Conservation (phyloP, 2,797 vertebrate genomes). For the Dromococcyx pavoninus region DNA sequence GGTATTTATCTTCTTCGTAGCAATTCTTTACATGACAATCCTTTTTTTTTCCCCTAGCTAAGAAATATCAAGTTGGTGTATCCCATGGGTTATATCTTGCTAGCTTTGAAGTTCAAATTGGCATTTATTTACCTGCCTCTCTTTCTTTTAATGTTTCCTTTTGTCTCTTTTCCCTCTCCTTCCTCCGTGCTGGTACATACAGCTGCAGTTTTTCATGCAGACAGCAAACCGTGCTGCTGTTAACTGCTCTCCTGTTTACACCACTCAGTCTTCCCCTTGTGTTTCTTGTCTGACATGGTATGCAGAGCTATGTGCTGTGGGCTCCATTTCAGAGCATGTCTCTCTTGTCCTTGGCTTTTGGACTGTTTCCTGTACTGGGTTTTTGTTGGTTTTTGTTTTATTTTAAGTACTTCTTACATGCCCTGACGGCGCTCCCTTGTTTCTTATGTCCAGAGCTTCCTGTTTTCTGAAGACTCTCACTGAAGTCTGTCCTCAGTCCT, state of each 20-base stretch:
- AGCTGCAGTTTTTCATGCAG: neutral
- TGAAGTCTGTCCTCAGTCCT: neutral
- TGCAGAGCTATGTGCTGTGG: neutral
- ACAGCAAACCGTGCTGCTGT: neutral
- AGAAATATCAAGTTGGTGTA: neutral
- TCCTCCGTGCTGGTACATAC: accelerated
- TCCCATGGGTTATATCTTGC: neutral
- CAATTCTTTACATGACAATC: neutral
- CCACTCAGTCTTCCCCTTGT: accelerated
- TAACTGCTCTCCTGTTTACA: neutral
- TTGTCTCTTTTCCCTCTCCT: neutral
- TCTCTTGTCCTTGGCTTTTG: neutral
- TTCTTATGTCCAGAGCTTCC: neutral
- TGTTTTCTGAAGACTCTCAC: neutral
- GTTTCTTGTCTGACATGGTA: neutral
- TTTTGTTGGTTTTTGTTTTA: neutral
- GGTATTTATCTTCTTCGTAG: neutral
- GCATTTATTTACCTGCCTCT: neutral
- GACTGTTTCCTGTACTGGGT: neutral
- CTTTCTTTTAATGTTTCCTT: neutral
- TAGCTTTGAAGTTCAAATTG: neutral
- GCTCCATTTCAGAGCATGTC: neutral
- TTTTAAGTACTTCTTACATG: neutral
- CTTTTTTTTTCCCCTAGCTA: neutral
- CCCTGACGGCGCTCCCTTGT: neutral